Base-by-base conservation (phyloP, 2,888 invertebrate genomes). In the Asteroscopus sphinx region DNA sequence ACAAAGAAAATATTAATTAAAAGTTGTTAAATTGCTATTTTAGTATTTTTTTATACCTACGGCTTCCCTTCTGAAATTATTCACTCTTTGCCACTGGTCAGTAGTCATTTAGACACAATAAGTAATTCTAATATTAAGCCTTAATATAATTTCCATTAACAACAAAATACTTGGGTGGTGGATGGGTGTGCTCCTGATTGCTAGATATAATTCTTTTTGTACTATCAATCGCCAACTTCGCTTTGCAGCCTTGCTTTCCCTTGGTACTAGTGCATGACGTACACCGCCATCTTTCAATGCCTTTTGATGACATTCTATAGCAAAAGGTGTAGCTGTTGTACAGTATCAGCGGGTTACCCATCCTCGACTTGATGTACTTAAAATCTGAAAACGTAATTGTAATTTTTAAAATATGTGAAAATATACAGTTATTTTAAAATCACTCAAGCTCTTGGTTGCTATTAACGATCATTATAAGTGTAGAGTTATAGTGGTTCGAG, bases 331-430 rank as follows among this genome's bases (percentile, higher is more conserved):
- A 52, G 0, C 35, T 3, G 8, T 45, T 39, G 26, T 59, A 13
- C 3, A 60, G 16, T 25, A 60, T 32, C 12, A 52, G 1, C 2
- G 11, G 39, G 8, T 33, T 60, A n/a, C 52, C 60, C 6, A 28
- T 33, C 33, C 30, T 42, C 4, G 60, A 60, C 12, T 33, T 36
- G n/a, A 60, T 52, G 35, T 39, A 60, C 4, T 33, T 28, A 1
- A 39, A 48, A 26, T 62, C 62, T 64, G 42, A 33, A 63, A 61
- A n/a, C n/a, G n/a, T n/a, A n/a, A n/a, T n/a, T n/a, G n/a, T n/a
- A n/a, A n/a, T n/a, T n/a, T n/a, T n/a, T n/a, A n/a, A n/a, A n/a
- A n/a, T n/a, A n/a, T n/a, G n/a, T n/a, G n/a, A n/a, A n/a, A n/a
- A n/a, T n/a, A n/a, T n/a, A n/a, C n/a, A n/a, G n/a, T n/a, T n/a